These are phyloP conservation scores for Luscinia megarhynchos DNA, from an alignment of 2,797 vertebrate species.

Conservation along the genomic window DNA sequence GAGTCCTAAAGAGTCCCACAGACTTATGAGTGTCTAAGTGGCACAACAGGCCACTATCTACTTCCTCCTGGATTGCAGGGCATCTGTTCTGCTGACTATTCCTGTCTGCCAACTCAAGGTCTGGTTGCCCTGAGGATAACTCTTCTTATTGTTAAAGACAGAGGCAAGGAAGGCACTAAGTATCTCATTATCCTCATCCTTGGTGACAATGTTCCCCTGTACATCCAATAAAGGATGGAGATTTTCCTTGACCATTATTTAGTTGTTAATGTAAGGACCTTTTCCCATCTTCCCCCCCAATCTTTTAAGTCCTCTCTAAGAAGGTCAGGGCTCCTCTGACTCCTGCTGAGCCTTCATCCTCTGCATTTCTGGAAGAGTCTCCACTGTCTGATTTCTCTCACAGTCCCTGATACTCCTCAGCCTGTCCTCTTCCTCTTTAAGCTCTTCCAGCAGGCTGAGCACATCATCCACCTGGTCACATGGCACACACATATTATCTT, in stretches of 20 bases:
- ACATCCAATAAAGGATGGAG: background rate
- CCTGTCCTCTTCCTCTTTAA: background rate
- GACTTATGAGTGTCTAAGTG: background rate
- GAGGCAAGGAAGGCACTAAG: background rate
- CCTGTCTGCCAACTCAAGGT: background rate
- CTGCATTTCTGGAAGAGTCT: background rate
- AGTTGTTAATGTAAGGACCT: background rate
- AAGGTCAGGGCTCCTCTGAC: background rate
- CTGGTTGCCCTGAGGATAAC: background rate
- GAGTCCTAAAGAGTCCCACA: background rate
- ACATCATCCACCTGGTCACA: background rate
- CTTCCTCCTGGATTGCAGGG: background rate
- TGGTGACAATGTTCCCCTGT: background rate
- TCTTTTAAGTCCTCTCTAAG: background rate
- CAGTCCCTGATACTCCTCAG: background rate
- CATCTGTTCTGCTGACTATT: background rate
- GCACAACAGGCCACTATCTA: background rate
- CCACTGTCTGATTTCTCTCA: background rate
- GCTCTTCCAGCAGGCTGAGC: background rate
- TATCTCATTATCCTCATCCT: background rate
- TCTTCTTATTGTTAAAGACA: background rate
- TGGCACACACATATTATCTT: fast-evolving
- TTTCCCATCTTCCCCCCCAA: background rate
- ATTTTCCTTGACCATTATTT: background rate
- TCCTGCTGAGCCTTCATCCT: background rate